Evolutionary conservation across 2,113 vertebrate species (phyloP).

Genomic region (Pseudopodoces humilis): DNA sequence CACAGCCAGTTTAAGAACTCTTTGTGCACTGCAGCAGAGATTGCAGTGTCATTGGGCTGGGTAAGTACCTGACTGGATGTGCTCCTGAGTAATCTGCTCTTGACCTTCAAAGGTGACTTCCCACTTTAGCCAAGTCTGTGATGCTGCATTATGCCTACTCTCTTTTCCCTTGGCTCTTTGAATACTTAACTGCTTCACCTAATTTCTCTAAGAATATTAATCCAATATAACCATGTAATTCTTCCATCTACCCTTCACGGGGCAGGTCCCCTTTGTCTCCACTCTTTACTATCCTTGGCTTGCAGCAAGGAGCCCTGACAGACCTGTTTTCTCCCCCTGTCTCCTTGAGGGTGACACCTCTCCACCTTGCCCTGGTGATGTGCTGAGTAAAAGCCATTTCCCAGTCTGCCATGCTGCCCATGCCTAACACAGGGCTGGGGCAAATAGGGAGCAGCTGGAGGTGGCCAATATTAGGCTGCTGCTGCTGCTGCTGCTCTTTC

Average conservation of each 20-base stretch:
- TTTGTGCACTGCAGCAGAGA: background rate
- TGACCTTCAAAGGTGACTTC: background rate
- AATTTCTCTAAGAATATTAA: background rate
- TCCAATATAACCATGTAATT: background rate
- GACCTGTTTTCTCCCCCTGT: background rate
- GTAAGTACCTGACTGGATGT: too few relatives aligned
- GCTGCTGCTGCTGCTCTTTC: background rate
- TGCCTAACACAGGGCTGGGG: fast-evolving
- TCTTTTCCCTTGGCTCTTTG: background rate
- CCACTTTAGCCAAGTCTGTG: background rate
- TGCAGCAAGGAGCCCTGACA: background rate
- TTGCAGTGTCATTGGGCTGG: background rate
- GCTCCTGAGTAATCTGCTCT: background rate
- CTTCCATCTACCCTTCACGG: background rate
- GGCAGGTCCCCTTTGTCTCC: background rate
- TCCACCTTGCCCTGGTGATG: background rate
- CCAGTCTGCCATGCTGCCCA: background rate
- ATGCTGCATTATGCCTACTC: background rate
- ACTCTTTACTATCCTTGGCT: background rate
- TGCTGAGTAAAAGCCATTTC: fast-evolving
- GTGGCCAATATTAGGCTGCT: background rate
- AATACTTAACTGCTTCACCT: background rate
- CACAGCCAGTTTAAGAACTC: background rate
- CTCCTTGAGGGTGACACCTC: fast-evolving
- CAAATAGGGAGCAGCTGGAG: background rate